phyloP scores from a whole-genome alignment of 2,888 invertebrate species.

The Hydroisotoma schaefferi region DNA sequence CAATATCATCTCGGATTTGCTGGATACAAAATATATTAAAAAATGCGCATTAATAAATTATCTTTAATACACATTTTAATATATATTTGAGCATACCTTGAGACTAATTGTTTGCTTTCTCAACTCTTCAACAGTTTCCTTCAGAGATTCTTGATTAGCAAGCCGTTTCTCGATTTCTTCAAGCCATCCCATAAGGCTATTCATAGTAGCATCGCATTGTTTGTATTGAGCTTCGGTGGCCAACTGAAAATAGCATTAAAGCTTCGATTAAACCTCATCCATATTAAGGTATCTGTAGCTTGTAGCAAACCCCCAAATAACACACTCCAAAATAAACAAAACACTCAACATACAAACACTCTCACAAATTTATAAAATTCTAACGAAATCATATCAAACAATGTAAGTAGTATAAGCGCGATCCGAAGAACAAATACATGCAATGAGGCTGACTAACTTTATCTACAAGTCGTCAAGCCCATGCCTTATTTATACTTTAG shows the following conservation, averaged over 20 bases:
- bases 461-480: too few species aligned
- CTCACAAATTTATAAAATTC: too few species aligned
- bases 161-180: conserved; percentile 76
- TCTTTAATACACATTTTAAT: background rate
- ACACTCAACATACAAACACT: too few species aligned
- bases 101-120: conserved; percentile 83
- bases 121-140: conserved; percentile 79
- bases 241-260: conserved; percentile 63
- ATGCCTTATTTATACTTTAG: too few species aligned
- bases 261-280: too few species aligned
- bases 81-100: conserved; percentile 69
- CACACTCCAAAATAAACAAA: too few species aligned
- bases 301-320: too few species aligned
- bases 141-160: conserved; percentile 78
- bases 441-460: too few species aligned
- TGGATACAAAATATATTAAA: conserved; percentile 51
- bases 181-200: conserved; percentile 82
- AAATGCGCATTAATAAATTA: conserved; percentile 7
- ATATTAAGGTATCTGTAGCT: too few species aligned
- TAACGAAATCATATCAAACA: too few species aligned
- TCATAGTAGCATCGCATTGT: conserved; percentile 80
- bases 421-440: too few species aligned
- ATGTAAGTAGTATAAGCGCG: too few species aligned
- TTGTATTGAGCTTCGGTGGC: conserved; percentile 92
- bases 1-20: conserved; percentile 86